Conservation (phyloP, 2,888 invertebrate genomes). For the Elegia similella region DNA sequence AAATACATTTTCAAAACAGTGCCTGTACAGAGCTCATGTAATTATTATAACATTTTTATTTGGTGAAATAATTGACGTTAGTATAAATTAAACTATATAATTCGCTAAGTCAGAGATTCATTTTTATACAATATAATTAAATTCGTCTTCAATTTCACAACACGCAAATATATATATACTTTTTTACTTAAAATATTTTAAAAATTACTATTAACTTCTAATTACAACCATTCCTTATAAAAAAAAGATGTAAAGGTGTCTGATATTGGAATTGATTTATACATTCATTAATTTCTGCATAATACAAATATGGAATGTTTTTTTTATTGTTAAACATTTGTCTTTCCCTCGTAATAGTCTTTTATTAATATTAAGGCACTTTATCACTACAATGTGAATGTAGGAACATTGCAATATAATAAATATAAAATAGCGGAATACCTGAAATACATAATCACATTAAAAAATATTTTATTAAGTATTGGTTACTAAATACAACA, state of each 20-base stretch:
- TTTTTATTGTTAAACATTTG: neutral
- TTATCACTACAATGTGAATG: neutral
- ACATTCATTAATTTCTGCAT: neutral
- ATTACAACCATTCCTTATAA: neutral
- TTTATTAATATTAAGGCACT: slow-evolving; percentile 2
- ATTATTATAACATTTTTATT: neutral
- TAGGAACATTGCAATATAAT: neutral
- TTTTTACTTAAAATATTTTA: neutral
- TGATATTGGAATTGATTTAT: neutral
- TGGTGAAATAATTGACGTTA: neutral
- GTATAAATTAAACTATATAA: neutral
- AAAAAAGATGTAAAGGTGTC: neutral
- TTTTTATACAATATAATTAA: neutral
- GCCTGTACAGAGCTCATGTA: slow-evolving; percentile 9
- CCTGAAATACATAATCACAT: neutral
- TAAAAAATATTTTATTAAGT: neutral
- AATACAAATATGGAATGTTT: neutral
- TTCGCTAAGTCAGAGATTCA: neutral
- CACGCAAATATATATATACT: neutral
- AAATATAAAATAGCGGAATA: neutral
- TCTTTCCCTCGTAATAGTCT: neutral
- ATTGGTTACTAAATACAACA: too few relatives aligned
- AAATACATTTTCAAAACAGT: slow-evolving; percentile 19
- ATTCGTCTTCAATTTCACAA: neutral
- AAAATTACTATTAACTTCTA: neutral